phyloP scores from a whole-genome alignment of 2,888 invertebrate species.

The Andrena flavipes region DNA sequence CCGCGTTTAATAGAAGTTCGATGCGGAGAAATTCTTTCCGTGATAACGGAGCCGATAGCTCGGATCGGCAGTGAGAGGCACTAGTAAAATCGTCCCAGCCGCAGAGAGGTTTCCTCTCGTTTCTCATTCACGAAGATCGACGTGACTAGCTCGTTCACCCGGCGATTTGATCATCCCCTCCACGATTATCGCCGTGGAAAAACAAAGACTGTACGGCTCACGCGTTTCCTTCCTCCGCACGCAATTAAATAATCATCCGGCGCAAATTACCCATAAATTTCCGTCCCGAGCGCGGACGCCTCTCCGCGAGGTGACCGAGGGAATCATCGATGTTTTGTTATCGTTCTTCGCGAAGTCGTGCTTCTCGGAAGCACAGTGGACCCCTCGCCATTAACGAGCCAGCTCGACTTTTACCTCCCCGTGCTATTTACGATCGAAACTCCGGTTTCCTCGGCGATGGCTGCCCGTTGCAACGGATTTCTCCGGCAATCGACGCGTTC shows the following conservation, averaged over 20 bases:
- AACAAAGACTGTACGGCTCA: too few relatives aligned
- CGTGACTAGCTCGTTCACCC: too few relatives aligned
- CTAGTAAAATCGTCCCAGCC: background rate
- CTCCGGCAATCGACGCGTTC: conserved; percentile 58
- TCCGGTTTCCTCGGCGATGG: conserved; percentile 30
- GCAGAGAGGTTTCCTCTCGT: background rate
- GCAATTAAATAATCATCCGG: conserved; percentile 1
- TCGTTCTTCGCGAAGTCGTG: conserved; percentile 11
- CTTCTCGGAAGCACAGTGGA: conserved; percentile 27
- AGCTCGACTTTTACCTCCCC: conserved; percentile 51
- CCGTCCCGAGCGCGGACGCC: background rate
- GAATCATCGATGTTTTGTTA: conserved; percentile 41
- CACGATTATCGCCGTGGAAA: too few relatives aligned
- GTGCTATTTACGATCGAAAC: conserved; percentile 51
- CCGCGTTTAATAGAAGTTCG: conserved; percentile 28
- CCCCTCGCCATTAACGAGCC: conserved; percentile 52
- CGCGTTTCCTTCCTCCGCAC: background rate
- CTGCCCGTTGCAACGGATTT: conserved; percentile 43
- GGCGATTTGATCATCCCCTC: too few relatives aligned
- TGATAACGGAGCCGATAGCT: background rate
- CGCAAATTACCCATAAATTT: conserved; percentile 18
- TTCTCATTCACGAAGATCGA: too few relatives aligned
- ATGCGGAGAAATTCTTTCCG: conserved; percentile 5
- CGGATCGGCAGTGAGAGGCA: background rate
- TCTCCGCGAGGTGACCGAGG: background rate